Conservation (phyloP, 2,797 vertebrate genomes). For the Pogoniulus pusillus region DNA sequence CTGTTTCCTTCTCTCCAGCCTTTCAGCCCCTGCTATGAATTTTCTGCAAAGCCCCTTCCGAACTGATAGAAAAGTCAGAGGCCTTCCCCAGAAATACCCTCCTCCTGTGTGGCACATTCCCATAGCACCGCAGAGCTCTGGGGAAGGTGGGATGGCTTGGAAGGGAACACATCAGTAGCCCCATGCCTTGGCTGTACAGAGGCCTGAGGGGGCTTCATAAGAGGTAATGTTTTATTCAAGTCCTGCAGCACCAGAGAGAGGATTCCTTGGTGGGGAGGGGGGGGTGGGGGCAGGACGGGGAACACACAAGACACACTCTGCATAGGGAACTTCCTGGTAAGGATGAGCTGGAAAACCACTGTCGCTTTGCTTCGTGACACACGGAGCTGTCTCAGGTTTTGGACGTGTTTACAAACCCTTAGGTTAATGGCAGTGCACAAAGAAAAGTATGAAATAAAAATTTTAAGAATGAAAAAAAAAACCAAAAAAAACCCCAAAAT, state of each 20-base stretch:
- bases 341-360: fast-evolving
- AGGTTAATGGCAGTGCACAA: not conserved
- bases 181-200: not conserved
- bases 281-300: too few species aligned
- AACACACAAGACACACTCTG: too few species aligned
- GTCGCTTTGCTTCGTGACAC: not conserved
- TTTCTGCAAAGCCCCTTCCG: not conserved
- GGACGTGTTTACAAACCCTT: not conserved
- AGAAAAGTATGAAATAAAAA: not conserved
- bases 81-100: not conserved
- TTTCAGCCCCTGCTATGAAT: fast-evolving
- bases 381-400: not conserved
- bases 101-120: fast-evolving
- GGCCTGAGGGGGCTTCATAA: not conserved
- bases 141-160: not conserved
- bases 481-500: too few species aligned
- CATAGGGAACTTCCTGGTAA: fast-evolving
- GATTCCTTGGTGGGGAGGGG: fast-evolving
- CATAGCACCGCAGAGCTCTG: fast-evolving
- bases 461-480: too few species aligned
- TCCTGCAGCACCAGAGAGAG: not conserved
- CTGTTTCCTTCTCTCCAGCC: not conserved
- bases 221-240: not conserved
- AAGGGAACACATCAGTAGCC: too few species aligned
- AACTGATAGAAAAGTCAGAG: not conserved